phyloP scores from a whole-genome alignment of 2,888 invertebrate genomes.

The Euproctis similis region DNA sequence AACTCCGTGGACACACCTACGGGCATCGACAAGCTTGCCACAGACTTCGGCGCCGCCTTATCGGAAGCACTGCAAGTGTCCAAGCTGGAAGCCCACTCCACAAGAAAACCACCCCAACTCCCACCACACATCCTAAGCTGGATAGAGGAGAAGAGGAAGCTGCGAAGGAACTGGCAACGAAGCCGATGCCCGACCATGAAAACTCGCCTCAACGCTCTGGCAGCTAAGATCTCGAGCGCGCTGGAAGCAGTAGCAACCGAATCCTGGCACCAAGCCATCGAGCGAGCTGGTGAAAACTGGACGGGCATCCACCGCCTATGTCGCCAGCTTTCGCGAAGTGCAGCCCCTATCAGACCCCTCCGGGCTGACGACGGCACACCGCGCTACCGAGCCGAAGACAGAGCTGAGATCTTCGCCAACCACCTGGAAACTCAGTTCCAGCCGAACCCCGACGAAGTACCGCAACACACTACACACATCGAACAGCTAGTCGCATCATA shows the following conservation, averaged over 20 bases:
- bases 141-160: background rate
- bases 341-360: background rate
- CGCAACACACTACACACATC: background rate
- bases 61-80: background rate
- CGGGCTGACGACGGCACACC: background rate
- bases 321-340: background rate
- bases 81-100: background rate
- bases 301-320: background rate
- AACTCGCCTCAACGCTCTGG: background rate
- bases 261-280: background rate
- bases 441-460: background rate
- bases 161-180: background rate
- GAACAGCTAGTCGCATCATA: background rate
- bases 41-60: background rate
- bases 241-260: background rate
- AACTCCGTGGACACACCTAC: background rate
- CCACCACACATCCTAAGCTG: background rate
- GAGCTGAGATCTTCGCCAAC: constrained; percentile 1
- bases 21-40: background rate
- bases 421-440: background rate
- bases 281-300: background rate
- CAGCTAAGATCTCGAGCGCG: background rate
- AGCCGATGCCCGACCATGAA: constrained; percentile 1
- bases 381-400: background rate
- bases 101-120: background rate